Percentiles rank a stretch among this genome's conserved stretches.
Evolutionary conservation across 1,140 invertebrate genomes (phyloP).

Genomic region (Wiebesia pumilae): DNA sequence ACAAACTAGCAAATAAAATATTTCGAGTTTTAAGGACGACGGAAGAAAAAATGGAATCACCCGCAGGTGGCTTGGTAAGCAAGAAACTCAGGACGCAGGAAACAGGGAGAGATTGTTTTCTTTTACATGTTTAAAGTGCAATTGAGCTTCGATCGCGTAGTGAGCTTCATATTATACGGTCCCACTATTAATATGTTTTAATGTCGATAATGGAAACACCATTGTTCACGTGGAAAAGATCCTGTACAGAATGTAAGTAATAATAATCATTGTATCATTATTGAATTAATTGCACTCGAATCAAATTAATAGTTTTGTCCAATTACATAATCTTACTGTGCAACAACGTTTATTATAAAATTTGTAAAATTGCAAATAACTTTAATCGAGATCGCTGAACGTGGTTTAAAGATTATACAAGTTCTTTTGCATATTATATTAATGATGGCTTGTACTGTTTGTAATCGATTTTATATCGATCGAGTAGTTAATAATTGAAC

Average conservation of each 20-base stretch:
- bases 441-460: background rate
- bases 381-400: background rate
- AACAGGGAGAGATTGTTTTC: constrained; percentile 33
- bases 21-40: constrained; percentile 15
- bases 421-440: background rate
- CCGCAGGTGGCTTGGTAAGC: background rate
- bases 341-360: background rate
- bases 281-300: background rate
- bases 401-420: background rate
- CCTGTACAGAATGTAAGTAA: background rate
- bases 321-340: background rate
- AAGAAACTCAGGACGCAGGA: constrained; percentile 37
- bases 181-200: background rate
- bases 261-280: background rate
- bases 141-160: constrained; percentile 21
- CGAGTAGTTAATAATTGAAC: constrained; percentile 1
- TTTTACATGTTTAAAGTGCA: constrained; percentile 30
- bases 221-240: background rate
- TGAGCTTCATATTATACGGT: background rate
- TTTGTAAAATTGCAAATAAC: background rate
- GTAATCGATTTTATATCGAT: constrained; percentile 13
- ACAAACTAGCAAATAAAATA: constrained; percentile 27
- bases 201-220: background rate
- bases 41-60: constrained; percentile 9
- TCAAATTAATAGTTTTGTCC: background rate